A percentile compares a stretch with the other conserved stretches of the same genome.
Conservation (phyloP, 2,797 vertebrate genomes). For the Phalloptychus januarius region DNA sequence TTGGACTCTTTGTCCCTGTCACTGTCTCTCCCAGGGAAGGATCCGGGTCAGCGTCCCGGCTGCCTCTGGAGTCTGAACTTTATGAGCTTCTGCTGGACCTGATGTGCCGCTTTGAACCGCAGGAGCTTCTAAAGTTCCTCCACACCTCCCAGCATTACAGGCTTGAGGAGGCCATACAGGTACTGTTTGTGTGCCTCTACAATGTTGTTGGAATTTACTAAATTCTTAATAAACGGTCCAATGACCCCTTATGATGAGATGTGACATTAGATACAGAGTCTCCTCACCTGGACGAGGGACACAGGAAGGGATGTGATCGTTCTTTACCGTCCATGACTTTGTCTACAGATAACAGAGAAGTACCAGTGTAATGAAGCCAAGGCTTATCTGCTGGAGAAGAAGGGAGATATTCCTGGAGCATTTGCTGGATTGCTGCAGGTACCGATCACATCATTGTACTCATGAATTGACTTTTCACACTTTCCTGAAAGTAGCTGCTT, state of each 20-base stretch:
- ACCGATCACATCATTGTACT: conserved; percentile 13
- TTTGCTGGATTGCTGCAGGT: conserved; percentile 93
- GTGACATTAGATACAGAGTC: no score
- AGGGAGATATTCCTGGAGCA: conserved; percentile 90
- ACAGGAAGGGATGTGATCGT: neutral
- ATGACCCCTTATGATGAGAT: neutral
- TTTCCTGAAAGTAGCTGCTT: neutral
- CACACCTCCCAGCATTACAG: conserved; percentile 88
- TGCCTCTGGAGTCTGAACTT: conserved; percentile 80
- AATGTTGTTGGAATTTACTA: neutral
- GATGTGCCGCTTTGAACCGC: conserved; percentile 86
- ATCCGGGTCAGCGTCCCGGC: conserved; percentile 66
- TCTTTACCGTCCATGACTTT: neutral
- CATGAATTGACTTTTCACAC: neutral
- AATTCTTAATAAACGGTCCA: neutral
- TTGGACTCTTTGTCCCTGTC: neutral
- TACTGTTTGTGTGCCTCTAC: conserved; percentile 46
- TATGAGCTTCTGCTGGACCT: conserved; percentile 89
- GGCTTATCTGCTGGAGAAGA: conserved; percentile 91
- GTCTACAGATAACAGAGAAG: conserved; percentile 86
- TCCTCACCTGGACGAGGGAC: no score
- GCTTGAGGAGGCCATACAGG: conserved; percentile 91
- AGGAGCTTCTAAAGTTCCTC: conserved; percentile 84
- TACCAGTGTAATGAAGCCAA: conserved; percentile 87
- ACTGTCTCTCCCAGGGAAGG: conserved; percentile 81